These are phyloP conservation scores for Rhodophaea formosa DNA, from an alignment of 2,888 invertebrate species.

Conservation along the genomic window DNA sequence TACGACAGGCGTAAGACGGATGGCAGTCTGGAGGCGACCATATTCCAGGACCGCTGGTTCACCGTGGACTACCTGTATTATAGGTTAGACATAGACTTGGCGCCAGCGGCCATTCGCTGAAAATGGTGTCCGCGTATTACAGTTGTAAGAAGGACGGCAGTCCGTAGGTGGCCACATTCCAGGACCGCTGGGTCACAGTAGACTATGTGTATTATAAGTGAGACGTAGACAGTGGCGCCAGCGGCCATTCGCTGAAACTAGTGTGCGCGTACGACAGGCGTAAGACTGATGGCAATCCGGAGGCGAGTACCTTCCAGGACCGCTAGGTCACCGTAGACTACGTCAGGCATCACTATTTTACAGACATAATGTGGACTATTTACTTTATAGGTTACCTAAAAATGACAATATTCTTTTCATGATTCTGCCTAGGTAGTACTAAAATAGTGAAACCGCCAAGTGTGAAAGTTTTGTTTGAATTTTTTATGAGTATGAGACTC, in stretches of 20 bases:
- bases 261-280: constrained; percentile 85
- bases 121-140: constrained; percentile 85
- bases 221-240: constrained; percentile 71
- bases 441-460: too few species aligned
- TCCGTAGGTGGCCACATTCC: constrained; percentile 87
- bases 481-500: too few species aligned
- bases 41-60: constrained; percentile 87
- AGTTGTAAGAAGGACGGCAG: constrained; percentile 66
- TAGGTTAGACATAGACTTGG: constrained; percentile 81
- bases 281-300: constrained; percentile 60
- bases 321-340: constrained; percentile 93
- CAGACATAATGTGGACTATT: constrained; percentile 97
- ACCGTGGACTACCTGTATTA: constrained; percentile 97
- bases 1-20: constrained; percentile 79
- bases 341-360: constrained; percentile 87
- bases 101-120: constrained; percentile 83
- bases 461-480: too few species aligned
- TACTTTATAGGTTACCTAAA: constrained; percentile 91
- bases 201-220: constrained; percentile 95
- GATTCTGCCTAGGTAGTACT: too few species aligned
- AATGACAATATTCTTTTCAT: too few species aligned
- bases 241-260: constrained; percentile 85
- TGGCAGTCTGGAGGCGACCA: constrained; percentile 84
- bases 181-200: constrained; percentile 88
- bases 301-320: constrained; percentile 89